Base-by-base conservation (phyloP, 2,888 invertebrate species). In the Branchellion lobata region DNA sequence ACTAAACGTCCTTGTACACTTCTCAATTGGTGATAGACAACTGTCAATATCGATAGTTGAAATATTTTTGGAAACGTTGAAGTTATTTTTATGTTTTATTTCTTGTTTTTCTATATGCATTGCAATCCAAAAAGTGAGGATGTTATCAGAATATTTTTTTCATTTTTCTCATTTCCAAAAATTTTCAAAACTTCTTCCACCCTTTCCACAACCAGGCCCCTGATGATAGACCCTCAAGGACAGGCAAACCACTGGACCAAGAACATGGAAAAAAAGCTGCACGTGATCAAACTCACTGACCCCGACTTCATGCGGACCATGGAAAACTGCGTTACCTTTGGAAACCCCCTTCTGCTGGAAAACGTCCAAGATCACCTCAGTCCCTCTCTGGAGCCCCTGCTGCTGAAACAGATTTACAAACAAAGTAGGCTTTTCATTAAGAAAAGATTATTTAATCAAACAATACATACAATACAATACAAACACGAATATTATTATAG, bases 171-270 rank as follows among this genome's bases (percentile, higher is more conserved):
- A n/a, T n/a, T n/a, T n/a, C n/a, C n/a, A n/a, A n/a, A n/a, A n/a
- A n/a, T n/a, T n/a, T n/a, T n/a, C n/a, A n/a, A n/a, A n/a, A n/a
- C n/a, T n/a, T n/a, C n/a, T n/a, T n/a, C n/a, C n/a, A n/a, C n/a
- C n/a, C n/a, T n/a, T n/a, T n/a, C n/a, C n/a, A n/a, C 40, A 5
- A 40, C 3, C 82, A 87, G 87, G 94, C 94, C 96, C 0, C 90
- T 96, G 24, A 94, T 95, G 91, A 94, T 96, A 81, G 96, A 96
- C 88, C 96, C 96, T 0, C 95, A 96, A 86, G 95, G 95, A 86
- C 94, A 94, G 88, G 94, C 94, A 0, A 93, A 92, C 86, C 92
- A 92, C 86, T 94, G 94, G 94, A 91, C 94, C 27, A 93, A 93
- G 88, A 92, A 91, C 82, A 92, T 93, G 91, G 93, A 94, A 88